Evolutionary conservation across 2,113 vertebrate species (phyloP).

Genomic region (Onychorhynchus coronatus): DNA sequence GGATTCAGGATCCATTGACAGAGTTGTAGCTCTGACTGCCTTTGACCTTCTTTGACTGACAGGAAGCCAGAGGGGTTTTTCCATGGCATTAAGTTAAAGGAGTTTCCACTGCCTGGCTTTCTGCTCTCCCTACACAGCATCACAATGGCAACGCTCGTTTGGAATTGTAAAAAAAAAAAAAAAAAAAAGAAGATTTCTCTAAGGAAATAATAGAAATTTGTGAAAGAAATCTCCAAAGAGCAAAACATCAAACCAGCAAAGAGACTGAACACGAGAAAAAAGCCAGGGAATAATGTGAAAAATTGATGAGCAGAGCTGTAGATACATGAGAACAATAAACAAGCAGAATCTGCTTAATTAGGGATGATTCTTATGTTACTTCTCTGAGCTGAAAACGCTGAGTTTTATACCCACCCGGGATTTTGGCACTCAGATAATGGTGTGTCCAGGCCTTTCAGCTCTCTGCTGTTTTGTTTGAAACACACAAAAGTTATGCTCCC

Average conservation of each 20-base stretch:
- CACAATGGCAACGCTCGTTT: fast-evolving
- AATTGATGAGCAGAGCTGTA: conserved; percentile 28
- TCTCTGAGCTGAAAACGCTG: not conserved
- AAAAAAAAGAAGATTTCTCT: not conserved
- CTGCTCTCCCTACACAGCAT: not conserved
- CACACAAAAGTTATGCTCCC: not conserved
- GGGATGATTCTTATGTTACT: not conserved
- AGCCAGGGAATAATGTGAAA: not conserved
- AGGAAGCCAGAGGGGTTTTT: conserved; percentile 69
- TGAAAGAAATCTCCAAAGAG: not conserved
- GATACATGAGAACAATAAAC: conserved; percentile 4
- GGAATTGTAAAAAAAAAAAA: not conserved
- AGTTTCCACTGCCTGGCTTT: conserved; percentile 65
- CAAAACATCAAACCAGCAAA: not conserved
- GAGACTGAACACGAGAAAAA: not conserved
- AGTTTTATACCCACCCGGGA: not conserved
- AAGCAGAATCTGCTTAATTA: not conserved
- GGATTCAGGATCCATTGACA: conserved; percentile 27
- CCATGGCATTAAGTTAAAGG: conserved; percentile 58
- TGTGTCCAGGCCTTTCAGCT: not conserved
- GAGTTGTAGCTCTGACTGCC: not conserved
- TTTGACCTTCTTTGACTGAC: conserved; percentile 1
- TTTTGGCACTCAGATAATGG: not conserved
- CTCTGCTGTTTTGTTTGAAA: not conserved
- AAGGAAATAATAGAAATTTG: conserved; percentile 7